A percentile compares a stretch with the other conserved stretches of the same genome.
Conservation (phyloP, 2,888 invertebrate genomes). For the Trachelus stipa region DNA sequence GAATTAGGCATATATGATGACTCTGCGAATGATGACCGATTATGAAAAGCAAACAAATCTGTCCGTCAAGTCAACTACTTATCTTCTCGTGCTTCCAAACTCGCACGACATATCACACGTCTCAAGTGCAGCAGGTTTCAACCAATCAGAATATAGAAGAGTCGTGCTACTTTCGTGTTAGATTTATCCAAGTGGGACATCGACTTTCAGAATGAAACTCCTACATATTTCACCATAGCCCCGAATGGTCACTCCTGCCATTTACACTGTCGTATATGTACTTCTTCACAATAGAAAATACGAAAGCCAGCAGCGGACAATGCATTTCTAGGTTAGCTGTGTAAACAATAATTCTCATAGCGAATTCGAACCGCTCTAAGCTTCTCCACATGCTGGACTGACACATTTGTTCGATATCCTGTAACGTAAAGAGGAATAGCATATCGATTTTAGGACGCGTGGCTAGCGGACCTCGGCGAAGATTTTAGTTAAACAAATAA, state of each 20-base stretch:
- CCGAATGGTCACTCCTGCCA: not conserved
- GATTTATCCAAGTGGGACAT: not conserved
- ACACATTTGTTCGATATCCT: not conserved
- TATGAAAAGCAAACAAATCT: conserved; percentile 30
- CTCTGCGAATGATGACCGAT: conserved; percentile 21
- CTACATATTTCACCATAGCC: not conserved
- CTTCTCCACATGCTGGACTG: not conserved
- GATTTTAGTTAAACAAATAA: conserved; percentile 60
- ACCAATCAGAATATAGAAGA: not conserved
- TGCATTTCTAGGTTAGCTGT: conserved; percentile 1
- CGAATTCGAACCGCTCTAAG: conserved; percentile 5
- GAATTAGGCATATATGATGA: conserved; percentile 30
- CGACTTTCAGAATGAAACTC: not conserved
- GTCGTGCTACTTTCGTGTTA: not conserved
- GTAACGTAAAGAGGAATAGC: not conserved
- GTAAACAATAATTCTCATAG: not conserved
- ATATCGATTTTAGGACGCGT: conserved; percentile 29
- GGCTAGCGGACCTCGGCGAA: conserved; percentile 45
- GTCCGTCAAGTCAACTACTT: conserved; percentile 16
- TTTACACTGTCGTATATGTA: not conserved
- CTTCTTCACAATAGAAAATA: not conserved
- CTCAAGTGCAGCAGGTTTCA: not conserved
- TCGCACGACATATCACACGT: conserved; percentile 4
- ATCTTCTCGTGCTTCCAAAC: not conserved
- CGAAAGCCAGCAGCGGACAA: not conserved